These are phyloP conservation scores for Melitaea athalia DNA, from an alignment of 2,888 invertebrate species.

Conservation along the genomic window DNA sequence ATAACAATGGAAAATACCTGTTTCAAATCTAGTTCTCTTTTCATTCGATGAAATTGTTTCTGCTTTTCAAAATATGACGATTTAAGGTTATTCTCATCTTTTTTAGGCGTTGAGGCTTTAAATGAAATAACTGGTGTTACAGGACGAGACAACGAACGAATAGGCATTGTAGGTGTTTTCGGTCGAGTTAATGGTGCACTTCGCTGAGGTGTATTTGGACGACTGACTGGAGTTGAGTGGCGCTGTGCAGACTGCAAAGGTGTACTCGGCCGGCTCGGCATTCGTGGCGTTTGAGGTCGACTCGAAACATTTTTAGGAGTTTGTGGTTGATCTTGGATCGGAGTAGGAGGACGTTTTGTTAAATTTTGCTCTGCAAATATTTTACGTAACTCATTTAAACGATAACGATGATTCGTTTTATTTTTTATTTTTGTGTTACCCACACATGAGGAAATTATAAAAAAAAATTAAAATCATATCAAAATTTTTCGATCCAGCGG, in stretches of 20 bases:
- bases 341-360: constrained; percentile 41
- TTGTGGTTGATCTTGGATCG: constrained; percentile 54
- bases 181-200: constrained; percentile 43
- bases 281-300: constrained; percentile 60
- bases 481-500: too few relatives aligned
- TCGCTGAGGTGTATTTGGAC: constrained; percentile 59
- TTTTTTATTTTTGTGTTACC: too few relatives aligned
- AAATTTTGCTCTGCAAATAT: constrained; percentile 16
- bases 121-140: constrained; percentile 20
- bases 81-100: constrained; percentile 58
- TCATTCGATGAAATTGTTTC: constrained; percentile 63
- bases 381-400: background rate
- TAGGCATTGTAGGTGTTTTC: constrained; percentile 44
- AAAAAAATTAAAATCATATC: too few relatives aligned
- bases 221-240: constrained; percentile 49
- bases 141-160: constrained; percentile 19
- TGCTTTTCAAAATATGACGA: constrained; percentile 54
- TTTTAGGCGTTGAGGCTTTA: constrained; percentile 37
- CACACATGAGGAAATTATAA: too few relatives aligned
- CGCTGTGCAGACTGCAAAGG: constrained; percentile 49
- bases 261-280: constrained; percentile 56
- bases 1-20: constrained; percentile 54
- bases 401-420: too few relatives aligned
- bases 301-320: constrained; percentile 60
- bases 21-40: constrained; percentile 74